A percentile compares a stretch with the other conserved stretches of the same genome.
phyloP scores from a whole-genome alignment of 2,797 vertebrate genomes.

The Hypotaenidia okinawae region DNA sequence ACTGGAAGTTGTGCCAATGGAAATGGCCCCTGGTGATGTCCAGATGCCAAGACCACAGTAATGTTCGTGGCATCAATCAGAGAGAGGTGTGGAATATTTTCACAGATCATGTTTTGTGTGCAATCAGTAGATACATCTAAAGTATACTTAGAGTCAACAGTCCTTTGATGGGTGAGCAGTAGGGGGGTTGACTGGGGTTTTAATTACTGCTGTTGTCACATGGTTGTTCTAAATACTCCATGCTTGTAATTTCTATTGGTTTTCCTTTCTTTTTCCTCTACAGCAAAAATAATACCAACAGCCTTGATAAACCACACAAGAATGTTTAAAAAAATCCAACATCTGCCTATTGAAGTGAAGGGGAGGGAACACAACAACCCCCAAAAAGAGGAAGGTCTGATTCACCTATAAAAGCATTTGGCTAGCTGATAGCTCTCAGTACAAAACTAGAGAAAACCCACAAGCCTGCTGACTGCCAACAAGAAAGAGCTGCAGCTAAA shows the following conservation, averaged over 20 bases:
- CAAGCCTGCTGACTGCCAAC: not conserved
- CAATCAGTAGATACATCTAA: not conserved
- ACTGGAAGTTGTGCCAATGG: not conserved
- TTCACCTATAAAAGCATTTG: not conserved
- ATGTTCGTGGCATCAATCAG: not conserved
- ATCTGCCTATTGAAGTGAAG: not conserved
- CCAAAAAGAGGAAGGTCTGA: not conserved
- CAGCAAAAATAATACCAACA: not conserved
- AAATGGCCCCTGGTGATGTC: not conserved
- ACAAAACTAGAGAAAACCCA: not conserved
- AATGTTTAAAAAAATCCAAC: not conserved
- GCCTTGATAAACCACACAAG: not conserved
- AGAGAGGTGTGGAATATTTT: not conserved
- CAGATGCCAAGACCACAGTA: not conserved
- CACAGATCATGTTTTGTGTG: not conserved
- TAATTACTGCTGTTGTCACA: not conserved
- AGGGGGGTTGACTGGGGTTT: not conserved
- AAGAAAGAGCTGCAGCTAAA: not conserved
- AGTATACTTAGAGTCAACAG: not conserved
- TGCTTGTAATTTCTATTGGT: not conserved
- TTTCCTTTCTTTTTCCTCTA: not conserved
- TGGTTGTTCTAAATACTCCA: not conserved
- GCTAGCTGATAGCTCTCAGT: not conserved
- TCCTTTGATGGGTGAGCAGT: not conserved
- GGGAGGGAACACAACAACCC: accelerated